Conservation (phyloP, 2,888 invertebrate genomes). For the Amphimallon solstitiale region DNA sequence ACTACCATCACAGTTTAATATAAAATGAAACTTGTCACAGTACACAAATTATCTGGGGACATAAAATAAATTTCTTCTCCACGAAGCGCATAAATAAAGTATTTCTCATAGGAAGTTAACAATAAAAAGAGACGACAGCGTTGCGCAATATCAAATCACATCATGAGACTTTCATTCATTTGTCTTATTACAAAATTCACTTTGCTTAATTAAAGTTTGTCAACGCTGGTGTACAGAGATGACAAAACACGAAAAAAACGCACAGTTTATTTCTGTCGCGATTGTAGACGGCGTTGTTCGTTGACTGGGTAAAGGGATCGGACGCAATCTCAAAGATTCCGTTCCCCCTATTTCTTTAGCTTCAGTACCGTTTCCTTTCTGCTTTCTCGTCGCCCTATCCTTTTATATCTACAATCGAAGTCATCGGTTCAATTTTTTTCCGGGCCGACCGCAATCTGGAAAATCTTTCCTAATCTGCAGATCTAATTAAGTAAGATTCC, state of each 20-base stretch:
- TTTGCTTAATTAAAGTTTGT: constrained; percentile 34
- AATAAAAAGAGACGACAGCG: too few relatives aligned
- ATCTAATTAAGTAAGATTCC: constrained; percentile 35
- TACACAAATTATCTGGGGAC: too few relatives aligned
- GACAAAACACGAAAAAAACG: constrained; percentile 17
- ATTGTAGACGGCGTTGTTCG: too few relatives aligned
- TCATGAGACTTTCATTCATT: background rate
- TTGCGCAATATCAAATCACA: too few relatives aligned
- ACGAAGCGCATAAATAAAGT: too few relatives aligned
- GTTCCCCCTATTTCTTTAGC: background rate
- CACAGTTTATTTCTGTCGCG: background rate
- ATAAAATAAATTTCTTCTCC: too few relatives aligned
- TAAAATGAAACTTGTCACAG: too few relatives aligned
- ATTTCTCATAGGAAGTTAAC: too few relatives aligned
- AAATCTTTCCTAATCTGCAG: constrained; percentile 38
- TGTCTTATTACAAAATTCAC: constrained; percentile 17
- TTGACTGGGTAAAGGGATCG: too few relatives aligned
- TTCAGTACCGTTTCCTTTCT: background rate
- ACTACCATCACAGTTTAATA: too few relatives aligned
- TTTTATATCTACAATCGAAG: constrained; percentile 3
- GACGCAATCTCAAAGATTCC: too few relatives aligned
- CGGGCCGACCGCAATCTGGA: constrained; percentile 28
- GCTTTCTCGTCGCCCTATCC: constrained; percentile 1
- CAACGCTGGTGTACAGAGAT: constrained; percentile 5
- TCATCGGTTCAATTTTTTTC: constrained; percentile 11